Evolutionary conservation across 2,888 invertebrate genomes (phyloP).

Genomic region (Unio delphinus): DNA sequence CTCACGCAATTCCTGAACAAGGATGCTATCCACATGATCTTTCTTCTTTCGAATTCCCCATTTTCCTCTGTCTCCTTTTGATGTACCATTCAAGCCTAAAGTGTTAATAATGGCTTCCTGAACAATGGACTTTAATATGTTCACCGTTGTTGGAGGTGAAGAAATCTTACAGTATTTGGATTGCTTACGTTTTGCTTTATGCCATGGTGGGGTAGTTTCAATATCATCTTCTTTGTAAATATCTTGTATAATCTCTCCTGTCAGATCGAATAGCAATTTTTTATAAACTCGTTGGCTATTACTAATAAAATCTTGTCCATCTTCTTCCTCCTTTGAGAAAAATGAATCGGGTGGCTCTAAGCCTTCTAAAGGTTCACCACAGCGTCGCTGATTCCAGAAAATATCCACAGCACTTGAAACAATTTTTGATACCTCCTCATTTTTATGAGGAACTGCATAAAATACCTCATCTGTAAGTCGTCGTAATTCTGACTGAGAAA

Average conservation of each 20-base stretch:
- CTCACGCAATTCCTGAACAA: constrained; percentile 80
- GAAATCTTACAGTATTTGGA: constrained; percentile 57
- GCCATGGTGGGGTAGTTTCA: constrained; percentile 74
- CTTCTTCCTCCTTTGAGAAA: constrained; percentile 38
- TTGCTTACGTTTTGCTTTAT: constrained; percentile 69
- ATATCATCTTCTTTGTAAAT: constrained; percentile 63
- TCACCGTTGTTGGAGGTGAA: constrained; percentile 59
- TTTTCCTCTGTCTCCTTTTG: constrained; percentile 50
- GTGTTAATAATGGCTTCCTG: constrained; percentile 55
- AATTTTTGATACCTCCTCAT: constrained; percentile 54
- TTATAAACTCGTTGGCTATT: constrained; percentile 63
- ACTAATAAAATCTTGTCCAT: constrained; percentile 42
- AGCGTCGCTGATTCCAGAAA: constrained; percentile 61
- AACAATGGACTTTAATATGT: constrained; percentile 59
- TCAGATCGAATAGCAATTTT: constrained; percentile 67
- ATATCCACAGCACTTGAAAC: constrained; percentile 59
- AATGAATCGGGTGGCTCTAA: constrained; percentile 50
- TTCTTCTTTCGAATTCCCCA: constrained; percentile 66
- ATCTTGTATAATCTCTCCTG: constrained; percentile 67
- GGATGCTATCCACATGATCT: constrained; percentile 82
- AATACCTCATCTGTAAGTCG: constrained; percentile 50
- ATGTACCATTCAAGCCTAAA: constrained; percentile 57
- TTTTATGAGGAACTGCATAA: constrained; percentile 63
- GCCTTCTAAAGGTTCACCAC: constrained; percentile 57
- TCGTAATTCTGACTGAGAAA: constrained; percentile 40